These are phyloP conservation scores for Parthenolecanium corni DNA, from an alignment of 2,888 invertebrate species.

Conservation along the genomic window DNA sequence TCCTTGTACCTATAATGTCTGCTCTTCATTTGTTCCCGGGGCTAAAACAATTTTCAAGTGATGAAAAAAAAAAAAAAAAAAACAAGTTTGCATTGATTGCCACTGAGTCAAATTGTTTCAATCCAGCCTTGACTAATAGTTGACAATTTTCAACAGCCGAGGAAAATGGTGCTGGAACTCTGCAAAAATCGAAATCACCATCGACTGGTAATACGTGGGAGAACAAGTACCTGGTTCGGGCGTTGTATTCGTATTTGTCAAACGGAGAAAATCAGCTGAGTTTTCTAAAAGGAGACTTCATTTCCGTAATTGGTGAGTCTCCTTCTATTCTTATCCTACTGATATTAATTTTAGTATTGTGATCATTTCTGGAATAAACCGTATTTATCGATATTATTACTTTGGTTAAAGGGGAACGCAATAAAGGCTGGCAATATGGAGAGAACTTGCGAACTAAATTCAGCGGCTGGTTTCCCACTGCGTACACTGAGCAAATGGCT, in stretches of 20 bases:
- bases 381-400: not conserved
- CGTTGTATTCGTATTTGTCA: slow-evolving; percentile 80
- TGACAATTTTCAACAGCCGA: not conserved
- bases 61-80: too few relatives aligned
- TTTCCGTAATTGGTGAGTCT: slow-evolving; percentile 59
- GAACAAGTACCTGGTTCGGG: slow-evolving; percentile 37
- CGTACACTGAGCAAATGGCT: slow-evolving; percentile 65
- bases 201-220: slow-evolving; percentile 40
- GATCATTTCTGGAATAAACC: not conserved
- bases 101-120: not conserved
- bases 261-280: slow-evolving; percentile 81
- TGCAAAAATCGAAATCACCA: slow-evolving; percentile 38
- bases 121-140: too few relatives aligned
- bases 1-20: too few relatives aligned
- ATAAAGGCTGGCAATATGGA: slow-evolving; percentile 96
- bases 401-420: slow-evolving; percentile 53
- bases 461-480: slow-evolving; percentile 89
- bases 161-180: slow-evolving; percentile 32
- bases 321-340: not conserved
- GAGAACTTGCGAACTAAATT: slow-evolving; percentile 83
- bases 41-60: too few relatives aligned
- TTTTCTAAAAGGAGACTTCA: slow-evolving; percentile 80
- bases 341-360: not conserved
- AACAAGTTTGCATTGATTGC: too few relatives aligned
- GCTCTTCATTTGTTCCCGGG: too few relatives aligned